A percentile compares a stretch with the other conserved stretches of the same genome.
Conservation (phyloP, 64 coral and sea anemone species). For the Montipora efflorescens region DNA sequence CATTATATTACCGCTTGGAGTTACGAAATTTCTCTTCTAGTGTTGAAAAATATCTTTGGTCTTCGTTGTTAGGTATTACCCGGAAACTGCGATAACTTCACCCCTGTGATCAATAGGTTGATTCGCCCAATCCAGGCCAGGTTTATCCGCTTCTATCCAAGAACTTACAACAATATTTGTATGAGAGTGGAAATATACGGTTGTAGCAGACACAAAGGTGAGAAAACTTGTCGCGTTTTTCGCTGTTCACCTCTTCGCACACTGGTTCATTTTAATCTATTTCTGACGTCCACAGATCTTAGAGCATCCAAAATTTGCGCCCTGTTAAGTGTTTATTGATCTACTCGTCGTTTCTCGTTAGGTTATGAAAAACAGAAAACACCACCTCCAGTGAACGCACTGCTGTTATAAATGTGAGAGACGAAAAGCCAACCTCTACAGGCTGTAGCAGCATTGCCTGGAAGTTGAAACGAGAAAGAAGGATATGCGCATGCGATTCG, state of each 20-base stretch:
- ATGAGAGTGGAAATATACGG: conserved; percentile 82
- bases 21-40: no score
- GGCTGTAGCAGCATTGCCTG: neutral
- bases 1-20: no score
- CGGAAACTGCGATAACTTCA: conserved; percentile 80
- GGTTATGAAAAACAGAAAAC: conserved; percentile 35
- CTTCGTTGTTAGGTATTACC: conserved; percentile 38
- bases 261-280: neutral
- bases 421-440: neutral
- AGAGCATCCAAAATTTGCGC: neutral
- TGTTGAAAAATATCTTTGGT: no score
- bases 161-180: conserved; percentile 46
- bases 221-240: neutral
- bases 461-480: neutral
- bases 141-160: conserved; percentile 80
- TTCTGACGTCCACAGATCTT: neutral
- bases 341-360: neutral
- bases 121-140: conserved; percentile 46
- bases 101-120: conserved; percentile 67
- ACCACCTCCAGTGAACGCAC: neutral
- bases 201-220: conserved; percentile 47
- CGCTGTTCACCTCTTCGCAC: neutral
- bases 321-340: neutral
- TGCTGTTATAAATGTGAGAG: neutral
- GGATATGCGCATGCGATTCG: neutral